Evolutionary conservation across 2,888 invertebrate genomes (phyloP), one percentile per base, ranked within the genome.

Genomic region (Caenorhabditis macrosperma): DNA sequence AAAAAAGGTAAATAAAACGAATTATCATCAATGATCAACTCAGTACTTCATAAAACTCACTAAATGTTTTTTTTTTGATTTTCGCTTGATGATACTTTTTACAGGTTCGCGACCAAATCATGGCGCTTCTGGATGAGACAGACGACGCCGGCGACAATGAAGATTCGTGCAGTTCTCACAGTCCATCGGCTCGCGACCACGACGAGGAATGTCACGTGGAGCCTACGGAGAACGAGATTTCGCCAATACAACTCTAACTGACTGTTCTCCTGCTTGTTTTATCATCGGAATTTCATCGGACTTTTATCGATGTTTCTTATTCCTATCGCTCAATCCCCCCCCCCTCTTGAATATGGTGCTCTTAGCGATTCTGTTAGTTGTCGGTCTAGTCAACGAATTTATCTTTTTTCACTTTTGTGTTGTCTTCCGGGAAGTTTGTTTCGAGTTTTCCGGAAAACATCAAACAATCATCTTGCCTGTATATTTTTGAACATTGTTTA

Each of bases 21-120:
- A 38, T 15, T 15, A 15, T 7, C 5, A 33, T 5, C 33, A 33
- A 33, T 15, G 9, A 5, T 38, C 15, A 10, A n/a, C n/a, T n/a
- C n/a, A n/a, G n/a, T n/a, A n/a, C n/a, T n/a, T n/a, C n/a, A n/a
- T n/a, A n/a, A n/a, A n/a, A n/a, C n/a, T n/a, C n/a, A n/a, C n/a
- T n/a, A n/a, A n/a, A n/a, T n/a, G n/a, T n/a, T n/a, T n/a, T n/a
- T n/a, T n/a, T n/a, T n/a, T n/a, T n/a, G 35, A 41, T 41, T 41
- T 15, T 41, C 41, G 33, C 5, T 46, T 24, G 9, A 9, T 28
- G 7, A 22, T 7, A 17, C 9, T 38, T 60, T 50, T 48, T 60
- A 4, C 60, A 88, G 88, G 81, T 87, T 12, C 82, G 85, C 44
- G 78, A 84, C 9, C 82, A 86, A 46, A 88, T 88, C 48, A 75